A percentile compares a stretch with the other conserved stretches of the same genome.
Conservation (phyloP, 2,113 vertebrate species). For the Zosterops hypoxanthus region DNA sequence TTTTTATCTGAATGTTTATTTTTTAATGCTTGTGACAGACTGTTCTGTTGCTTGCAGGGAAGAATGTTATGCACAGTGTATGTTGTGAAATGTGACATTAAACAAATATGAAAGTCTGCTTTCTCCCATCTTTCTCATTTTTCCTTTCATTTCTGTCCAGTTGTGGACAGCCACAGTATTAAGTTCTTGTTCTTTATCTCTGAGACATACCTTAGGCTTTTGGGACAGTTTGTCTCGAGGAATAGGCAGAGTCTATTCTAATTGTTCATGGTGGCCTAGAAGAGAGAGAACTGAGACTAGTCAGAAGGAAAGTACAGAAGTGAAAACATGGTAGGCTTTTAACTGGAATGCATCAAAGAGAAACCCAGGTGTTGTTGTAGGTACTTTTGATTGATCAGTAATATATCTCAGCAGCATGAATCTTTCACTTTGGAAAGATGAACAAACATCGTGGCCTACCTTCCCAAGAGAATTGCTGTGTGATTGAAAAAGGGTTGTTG, state of each 20-base stretch:
- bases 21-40: conserved; percentile 22
- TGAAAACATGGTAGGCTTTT: background rate
- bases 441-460: background rate
- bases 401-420: accelerated
- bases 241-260: background rate
- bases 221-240: background rate
- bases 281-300: background rate
- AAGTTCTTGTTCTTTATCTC: background rate
- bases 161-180: background rate
- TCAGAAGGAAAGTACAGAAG: background rate
- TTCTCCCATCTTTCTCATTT: background rate
- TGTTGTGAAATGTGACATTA: conserved; percentile 2
- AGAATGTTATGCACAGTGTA: background rate
- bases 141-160: background rate
- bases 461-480: background rate
- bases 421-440: background rate
- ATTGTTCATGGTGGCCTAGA: background rate
- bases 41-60: conserved; percentile 22
- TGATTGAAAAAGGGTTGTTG: background rate
- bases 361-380: background rate
- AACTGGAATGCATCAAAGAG: background rate
- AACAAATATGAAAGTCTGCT: conserved; percentile 36
- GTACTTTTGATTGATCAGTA: background rate
- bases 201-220: background rate
- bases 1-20: conserved; percentile 14